Percentiles rank a stretch among this genome's conserved stretches.
These are phyloP conservation scores for Sebastes fasciatus DNA, from an alignment of 2,113 vertebrate species.

Conservation along the genomic window DNA sequence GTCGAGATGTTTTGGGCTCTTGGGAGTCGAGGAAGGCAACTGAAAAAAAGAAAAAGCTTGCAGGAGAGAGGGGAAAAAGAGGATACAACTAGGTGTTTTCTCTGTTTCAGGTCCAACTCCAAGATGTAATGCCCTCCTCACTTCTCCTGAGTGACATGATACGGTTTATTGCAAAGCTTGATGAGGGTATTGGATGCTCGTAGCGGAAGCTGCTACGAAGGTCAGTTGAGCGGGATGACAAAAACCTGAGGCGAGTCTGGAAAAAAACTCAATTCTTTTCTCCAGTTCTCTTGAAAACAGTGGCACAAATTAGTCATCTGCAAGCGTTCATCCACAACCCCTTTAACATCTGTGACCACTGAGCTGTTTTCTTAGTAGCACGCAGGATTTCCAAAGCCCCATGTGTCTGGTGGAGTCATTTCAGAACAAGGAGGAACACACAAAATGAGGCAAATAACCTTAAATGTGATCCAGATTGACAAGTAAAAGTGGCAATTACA, in stretches of 20 bases:
- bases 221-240: slow-evolving; percentile 30
- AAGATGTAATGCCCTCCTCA: background rate
- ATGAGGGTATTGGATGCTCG: slow-evolving; percentile 22
- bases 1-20: slow-evolving; percentile 51
- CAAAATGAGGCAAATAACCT: slow-evolving; percentile 69
- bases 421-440: slow-evolving; percentile 58
- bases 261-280: slow-evolving; percentile 33
- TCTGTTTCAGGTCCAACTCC: slow-evolving; percentile 2
- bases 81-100: slow-evolving; percentile 8
- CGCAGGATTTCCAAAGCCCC: slow-evolving; percentile 62
- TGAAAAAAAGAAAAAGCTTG: slow-evolving; percentile 21
- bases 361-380: slow-evolving; percentile 60
- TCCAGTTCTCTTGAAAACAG: slow-evolving; percentile 47
- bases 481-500: slow-evolving; percentile 47
- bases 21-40: slow-evolving; percentile 23
- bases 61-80: background rate
- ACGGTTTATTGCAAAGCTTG: slow-evolving; percentile 18
- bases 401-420: slow-evolving; percentile 75
- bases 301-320: slow-evolving; percentile 76
- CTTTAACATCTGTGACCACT: slow-evolving; percentile 78
- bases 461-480: slow-evolving; percentile 69
- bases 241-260: slow-evolving; percentile 39
- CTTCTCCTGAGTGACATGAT: slow-evolving; percentile 7
- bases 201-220: slow-evolving; percentile 17
- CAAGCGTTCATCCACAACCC: slow-evolving; percentile 62